Base-by-base conservation (phyloP, 2,888 invertebrate genomes). In the Chaitophorus viminalis region DNA sequence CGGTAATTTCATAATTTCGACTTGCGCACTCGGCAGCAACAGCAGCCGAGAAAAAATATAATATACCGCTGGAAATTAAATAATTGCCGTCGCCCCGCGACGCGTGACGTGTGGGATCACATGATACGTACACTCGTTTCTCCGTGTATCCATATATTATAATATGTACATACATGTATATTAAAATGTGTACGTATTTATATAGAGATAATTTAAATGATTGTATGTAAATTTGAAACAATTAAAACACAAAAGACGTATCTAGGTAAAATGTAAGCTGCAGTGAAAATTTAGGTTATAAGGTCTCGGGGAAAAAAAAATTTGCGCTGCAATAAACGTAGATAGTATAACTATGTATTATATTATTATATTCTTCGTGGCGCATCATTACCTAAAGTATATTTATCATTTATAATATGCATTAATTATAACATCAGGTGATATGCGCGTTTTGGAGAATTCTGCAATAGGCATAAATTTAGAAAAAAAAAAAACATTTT, bases 1-100 rank as follows among this genome's bases (percentile, higher is more conserved):
- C 86, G 86, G 86, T 79, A 86, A 86, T 86, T 86, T 86, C 86
- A 79, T 79, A 39, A 74, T 72, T 78, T 86, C 72, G 29, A 79
- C 78, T 79, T 52, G 77, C 70, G 52, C 54, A 36, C 78, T 70
- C 52, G 46, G 25, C 31, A 5, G 6, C n/a, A 52, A 70, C 60
- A n/a, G 75, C 60, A 75, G 39, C 17, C 18, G 54, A 36, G 29
- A 39, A 79, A 72, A 33, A 14, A 46, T 29, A 36, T 68, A 79
- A 29, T 78, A 86, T 72, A 86, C 78, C 86, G 25, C 83, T 74
- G 39, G 29, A 86, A 86, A 79, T 86, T 52, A 79, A 72, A 86
- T 79, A 86, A 86, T 86, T 86, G 86, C 79, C 70, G 79, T 79
- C 46, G 78, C 52, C 79, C 70, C 72, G 54, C 79, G 86, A 86